A percentile compares a stretch with the other conserved stretches of the same genome.
These are phyloP conservation scores for Saturnia pavonia DNA, from an alignment of 2,888 invertebrate species.

Conservation along the genomic window DNA sequence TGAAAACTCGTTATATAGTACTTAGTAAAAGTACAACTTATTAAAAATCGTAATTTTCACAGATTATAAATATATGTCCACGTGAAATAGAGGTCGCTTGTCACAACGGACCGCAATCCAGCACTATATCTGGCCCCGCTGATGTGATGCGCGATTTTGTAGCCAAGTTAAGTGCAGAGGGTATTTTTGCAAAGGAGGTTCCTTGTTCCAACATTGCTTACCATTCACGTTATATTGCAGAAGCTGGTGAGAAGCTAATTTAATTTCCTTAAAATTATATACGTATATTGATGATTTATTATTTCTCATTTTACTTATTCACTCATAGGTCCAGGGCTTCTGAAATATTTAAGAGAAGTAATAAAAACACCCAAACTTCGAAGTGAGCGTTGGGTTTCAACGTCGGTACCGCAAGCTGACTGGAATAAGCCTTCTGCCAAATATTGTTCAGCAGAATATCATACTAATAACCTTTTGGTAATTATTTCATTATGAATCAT, in stretches of 20 bases:
- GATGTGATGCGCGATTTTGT: slow-evolving; percentile 82
- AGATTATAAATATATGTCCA: slow-evolving; percentile 56
- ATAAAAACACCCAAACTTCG: no score
- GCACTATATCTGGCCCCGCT: slow-evolving; percentile 88
- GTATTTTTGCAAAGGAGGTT: no score
- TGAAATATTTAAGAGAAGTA: no score
- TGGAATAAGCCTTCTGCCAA: slow-evolving; percentile 77
- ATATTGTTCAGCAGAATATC: slow-evolving; percentile 90
- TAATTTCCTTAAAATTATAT: slow-evolving; percentile 25
- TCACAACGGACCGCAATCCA: slow-evolving; percentile 88
- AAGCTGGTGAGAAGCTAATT: slow-evolving; percentile 60
- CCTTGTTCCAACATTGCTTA: no score
- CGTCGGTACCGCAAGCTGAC: slow-evolving; percentile 76
- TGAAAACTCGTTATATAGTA: not conserved
- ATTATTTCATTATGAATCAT: slow-evolving; percentile 34
- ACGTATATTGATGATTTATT: slow-evolving; percentile 38
- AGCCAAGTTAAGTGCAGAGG: slow-evolving; percentile 49
- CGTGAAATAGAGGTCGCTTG: slow-evolving; percentile 83
- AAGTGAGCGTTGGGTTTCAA: no score
- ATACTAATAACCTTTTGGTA: slow-evolving; percentile 88
- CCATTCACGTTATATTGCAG: no score
- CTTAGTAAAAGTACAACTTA: not conserved
- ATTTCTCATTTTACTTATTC: no score
- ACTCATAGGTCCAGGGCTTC: no score
- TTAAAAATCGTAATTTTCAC: slow-evolving; percentile 39